Percentiles rank a stretch among this genome's conserved stretches.
Conservation (phyloP, 2,888 invertebrate genomes). For the Athalia cordata region DNA sequence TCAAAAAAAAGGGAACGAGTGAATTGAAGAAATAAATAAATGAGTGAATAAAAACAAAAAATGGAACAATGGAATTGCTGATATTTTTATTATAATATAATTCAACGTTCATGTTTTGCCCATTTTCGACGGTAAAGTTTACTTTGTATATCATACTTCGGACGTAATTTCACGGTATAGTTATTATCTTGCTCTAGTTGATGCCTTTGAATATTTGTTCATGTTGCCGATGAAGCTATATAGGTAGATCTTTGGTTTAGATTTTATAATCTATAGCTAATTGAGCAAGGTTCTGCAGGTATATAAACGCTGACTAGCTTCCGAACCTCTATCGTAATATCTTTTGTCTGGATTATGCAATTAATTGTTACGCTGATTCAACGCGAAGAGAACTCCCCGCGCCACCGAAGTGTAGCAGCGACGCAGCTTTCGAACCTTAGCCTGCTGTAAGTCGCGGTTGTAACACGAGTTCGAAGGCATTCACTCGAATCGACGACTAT, state of each 20-base stretch:
- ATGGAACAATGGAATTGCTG: background rate
- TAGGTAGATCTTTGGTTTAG: conserved; percentile 8
- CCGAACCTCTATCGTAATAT: conserved; percentile 37
- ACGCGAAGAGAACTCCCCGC: background rate
- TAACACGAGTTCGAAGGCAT: background rate
- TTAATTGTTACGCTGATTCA: conserved; percentile 42
- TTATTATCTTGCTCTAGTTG: conserved; percentile 41
- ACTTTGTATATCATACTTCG: conserved; percentile 28
- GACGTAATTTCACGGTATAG: conserved; percentile 37
- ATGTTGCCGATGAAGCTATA: too few relatives aligned
- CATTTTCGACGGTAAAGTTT: conserved; percentile 24
- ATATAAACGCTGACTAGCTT: conserved; percentile 6
- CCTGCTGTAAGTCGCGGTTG: background rate
- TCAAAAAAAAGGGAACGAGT: background rate
- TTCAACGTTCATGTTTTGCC: background rate
- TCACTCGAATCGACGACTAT: conserved; percentile 18
- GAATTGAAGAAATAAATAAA: background rate
- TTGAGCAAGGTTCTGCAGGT: conserved; percentile 36
- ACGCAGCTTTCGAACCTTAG: conserved; percentile 34
- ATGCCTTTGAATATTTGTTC: conserved; percentile 8
- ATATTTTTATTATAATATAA: conserved; percentile 29
- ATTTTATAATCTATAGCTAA: conserved; percentile 37
- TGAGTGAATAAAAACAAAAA: background rate
- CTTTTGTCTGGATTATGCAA: conserved; percentile 36
- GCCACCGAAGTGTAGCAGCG: background rate